phyloP scores from a whole-genome alignment of 2,797 vertebrate genomes.

The Naso thynnoides region DNA sequence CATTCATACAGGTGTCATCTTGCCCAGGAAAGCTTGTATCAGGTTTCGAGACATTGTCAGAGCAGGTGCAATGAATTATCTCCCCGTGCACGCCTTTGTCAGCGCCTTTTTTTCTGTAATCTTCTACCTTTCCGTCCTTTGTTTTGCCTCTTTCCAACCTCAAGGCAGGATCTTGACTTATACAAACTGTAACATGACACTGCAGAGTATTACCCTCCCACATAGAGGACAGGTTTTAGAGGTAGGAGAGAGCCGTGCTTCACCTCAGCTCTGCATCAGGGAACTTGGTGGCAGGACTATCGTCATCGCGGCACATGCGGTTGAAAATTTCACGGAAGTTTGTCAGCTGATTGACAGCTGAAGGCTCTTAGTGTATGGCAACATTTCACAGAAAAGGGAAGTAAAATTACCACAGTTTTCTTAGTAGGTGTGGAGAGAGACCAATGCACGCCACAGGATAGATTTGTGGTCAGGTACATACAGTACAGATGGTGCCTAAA shows the following conservation, averaged over 20 bases:
- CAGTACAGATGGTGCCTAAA: conserved; percentile 17
- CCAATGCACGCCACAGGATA: conserved; percentile 17
- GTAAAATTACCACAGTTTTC: conserved; percentile 36
- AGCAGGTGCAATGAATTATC: conserved; percentile 76
- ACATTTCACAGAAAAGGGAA: conserved; percentile 71
- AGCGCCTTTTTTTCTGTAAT: conserved; percentile 44
- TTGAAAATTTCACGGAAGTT: conserved; percentile 55
- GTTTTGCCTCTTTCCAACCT: conserved; percentile 39
- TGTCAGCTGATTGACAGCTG: conserved; percentile 59
- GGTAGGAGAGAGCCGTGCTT: not conserved
- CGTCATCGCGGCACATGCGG: conserved; percentile 33
- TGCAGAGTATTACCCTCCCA: conserved; percentile 32
- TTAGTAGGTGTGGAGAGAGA: conserved; percentile 19
- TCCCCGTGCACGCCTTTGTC: conserved; percentile 53
- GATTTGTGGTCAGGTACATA: conserved; percentile 43
- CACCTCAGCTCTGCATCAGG: conserved; percentile 21
- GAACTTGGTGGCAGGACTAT: conserved; percentile 19
- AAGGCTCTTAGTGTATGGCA: conserved; percentile 33
- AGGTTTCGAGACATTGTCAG: conserved; percentile 70
- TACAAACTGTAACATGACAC: conserved; percentile 56
- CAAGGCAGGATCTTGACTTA: conserved; percentile 49
- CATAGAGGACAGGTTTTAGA: conserved; percentile 29
- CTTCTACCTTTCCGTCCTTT: conserved; percentile 40
- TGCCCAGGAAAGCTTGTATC: conserved; percentile 54
- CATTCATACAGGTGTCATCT: conserved; percentile 70